Conservation (phyloP, 2,888 invertebrate species). For the Cantharis flavilabris region DNA sequence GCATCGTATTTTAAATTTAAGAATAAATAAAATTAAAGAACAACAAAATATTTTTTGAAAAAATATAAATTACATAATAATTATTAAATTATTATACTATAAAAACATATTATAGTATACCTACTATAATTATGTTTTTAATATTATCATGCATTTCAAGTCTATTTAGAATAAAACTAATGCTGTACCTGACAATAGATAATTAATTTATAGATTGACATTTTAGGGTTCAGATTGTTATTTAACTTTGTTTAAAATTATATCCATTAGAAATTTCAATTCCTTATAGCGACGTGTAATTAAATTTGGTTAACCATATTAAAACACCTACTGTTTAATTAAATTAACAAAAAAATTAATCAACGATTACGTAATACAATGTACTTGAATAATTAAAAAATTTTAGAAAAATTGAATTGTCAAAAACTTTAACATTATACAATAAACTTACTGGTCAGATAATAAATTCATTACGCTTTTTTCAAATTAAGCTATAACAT, state of each 20-base stretch:
- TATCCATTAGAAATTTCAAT: background rate
- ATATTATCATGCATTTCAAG: background rate
- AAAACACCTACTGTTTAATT: background rate
- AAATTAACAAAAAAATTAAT: background rate
- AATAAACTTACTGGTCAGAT: background rate
- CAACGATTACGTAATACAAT: background rate
- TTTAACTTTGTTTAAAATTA: background rate
- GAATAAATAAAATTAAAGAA: too few relatives aligned
- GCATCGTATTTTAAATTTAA: too few relatives aligned
- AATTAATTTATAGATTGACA: background rate
- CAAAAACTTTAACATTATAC: too few relatives aligned
- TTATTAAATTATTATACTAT: too few relatives aligned
- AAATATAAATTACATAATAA: too few relatives aligned
- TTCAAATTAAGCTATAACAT: background rate
- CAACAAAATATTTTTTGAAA: too few relatives aligned
- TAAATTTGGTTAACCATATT: background rate
- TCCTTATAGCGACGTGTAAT: background rate
- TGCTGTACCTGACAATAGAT: background rate
- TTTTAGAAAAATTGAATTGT: background rate
- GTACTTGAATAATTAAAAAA: background rate
- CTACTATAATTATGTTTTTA: too few relatives aligned
- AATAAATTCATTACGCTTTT: background rate
- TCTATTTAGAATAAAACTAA: background rate
- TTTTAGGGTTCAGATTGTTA: background rate
- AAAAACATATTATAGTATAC: too few relatives aligned